phyloP scores from a whole-genome alignment of 2,888 invertebrate species.

The Yponomeuta plumbellus region DNA sequence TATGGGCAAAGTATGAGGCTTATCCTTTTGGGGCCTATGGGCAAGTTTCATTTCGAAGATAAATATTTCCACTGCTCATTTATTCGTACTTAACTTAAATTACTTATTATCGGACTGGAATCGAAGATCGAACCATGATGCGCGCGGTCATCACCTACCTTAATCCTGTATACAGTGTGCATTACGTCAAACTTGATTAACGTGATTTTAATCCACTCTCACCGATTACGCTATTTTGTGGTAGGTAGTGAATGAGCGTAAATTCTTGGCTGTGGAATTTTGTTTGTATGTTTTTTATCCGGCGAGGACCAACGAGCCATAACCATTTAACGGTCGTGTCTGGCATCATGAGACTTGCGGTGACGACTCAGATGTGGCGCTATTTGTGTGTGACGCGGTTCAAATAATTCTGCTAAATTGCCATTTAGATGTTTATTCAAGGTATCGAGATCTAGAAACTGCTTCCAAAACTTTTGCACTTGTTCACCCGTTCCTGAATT shows the following conservation, averaged over 20 bases:
- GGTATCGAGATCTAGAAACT: not conserved
- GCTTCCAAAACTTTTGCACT: no score
- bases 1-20: no score
- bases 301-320: constrained; percentile 37
- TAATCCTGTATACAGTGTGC: no score
- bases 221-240: not conserved
- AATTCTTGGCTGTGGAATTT: constrained; percentile 19
- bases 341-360: not conserved
- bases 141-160: no score
- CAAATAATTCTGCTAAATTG: not conserved
- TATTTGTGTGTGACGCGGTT: not conserved
- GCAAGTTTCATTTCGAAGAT: no score
- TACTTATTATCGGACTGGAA: no score
- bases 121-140: no score
- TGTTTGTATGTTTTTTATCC: constrained; percentile 31
- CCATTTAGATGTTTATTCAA: not conserved
- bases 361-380: constrained; percentile 27
- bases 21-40: no score
- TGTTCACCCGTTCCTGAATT: no score
- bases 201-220: not conserved
- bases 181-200: not conserved
- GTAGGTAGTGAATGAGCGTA: not conserved
- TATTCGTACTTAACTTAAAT: no score
- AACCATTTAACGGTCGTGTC: constrained; percentile 42
- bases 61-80: no score